Percentiles rank a stretch among this genome's conserved stretches.
Conservation (phyloP, 2,113 vertebrate species). For the Tonatia bakeri region DNA sequence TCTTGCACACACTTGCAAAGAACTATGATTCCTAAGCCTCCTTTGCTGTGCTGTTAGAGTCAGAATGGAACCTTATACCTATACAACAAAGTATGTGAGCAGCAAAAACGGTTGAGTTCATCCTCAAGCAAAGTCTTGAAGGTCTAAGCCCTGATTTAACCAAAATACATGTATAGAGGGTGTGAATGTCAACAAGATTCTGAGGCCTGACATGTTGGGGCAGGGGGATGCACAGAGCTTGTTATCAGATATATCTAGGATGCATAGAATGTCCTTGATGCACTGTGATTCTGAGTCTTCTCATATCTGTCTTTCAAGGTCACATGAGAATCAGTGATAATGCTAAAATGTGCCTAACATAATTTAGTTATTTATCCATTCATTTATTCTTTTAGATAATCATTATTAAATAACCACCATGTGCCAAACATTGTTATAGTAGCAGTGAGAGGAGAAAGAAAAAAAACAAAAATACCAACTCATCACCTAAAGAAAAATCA, state of each 20-base stretch:
- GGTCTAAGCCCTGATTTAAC: not conserved
- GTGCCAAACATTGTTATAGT: not conserved
- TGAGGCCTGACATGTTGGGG: too few species aligned
- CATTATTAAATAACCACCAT: not conserved
- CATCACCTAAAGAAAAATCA: not conserved
- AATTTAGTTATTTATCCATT: not conserved
- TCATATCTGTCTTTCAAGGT: not conserved
- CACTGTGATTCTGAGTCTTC: not conserved
- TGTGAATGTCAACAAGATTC: not conserved
- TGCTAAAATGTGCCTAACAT: not conserved
- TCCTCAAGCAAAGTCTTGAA: not conserved
- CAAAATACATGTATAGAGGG: not conserved
- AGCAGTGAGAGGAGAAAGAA: not conserved
- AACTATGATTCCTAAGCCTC: not conserved
- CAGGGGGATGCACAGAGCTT: not conserved
- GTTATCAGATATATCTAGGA: not conserved
- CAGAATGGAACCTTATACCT: fast-evolving
- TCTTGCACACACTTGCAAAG: not conserved
- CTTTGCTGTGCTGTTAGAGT: not conserved
- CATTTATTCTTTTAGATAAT: not conserved
- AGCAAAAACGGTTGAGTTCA: not conserved
- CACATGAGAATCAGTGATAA: not conserved
- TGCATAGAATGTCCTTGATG: not conserved
- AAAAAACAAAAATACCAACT: not conserved
- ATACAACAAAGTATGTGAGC: not conserved